A percentile compares a stretch with the other conserved stretches of the same genome.
These are phyloP conservation scores for Anastrepha obliqua DNA, from an alignment of 1,140 invertebrate species.

Conservation along the genomic window DNA sequence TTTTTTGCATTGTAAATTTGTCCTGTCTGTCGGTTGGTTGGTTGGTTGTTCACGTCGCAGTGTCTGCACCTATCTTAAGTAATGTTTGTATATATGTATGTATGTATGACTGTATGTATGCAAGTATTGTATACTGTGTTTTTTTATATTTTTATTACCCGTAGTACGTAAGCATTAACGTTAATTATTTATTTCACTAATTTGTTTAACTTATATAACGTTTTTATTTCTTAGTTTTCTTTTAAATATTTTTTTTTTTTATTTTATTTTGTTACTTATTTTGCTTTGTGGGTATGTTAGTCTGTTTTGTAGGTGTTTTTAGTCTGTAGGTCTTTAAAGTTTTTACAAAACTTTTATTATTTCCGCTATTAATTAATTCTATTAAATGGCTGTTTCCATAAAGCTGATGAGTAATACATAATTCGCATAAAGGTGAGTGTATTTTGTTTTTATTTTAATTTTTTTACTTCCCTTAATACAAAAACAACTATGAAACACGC, in stretches of 20 bases:
- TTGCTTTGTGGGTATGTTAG: constrained; percentile 7
- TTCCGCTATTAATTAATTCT: constrained; percentile 34
- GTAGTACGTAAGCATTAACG: constrained; percentile 52
- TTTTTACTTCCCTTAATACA: neutral
- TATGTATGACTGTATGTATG: neutral
- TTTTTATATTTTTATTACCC: constrained; percentile 37
- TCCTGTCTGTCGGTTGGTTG: neutral
- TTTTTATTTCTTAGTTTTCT: neutral
- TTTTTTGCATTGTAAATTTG: neutral
- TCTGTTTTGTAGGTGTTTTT: neutral
- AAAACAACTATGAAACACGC: constrained; percentile 6
- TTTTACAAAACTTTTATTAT: constrained; percentile 31
- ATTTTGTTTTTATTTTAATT: neutral
- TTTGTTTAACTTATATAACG: constrained; percentile 1
- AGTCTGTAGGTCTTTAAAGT: constrained; percentile 37
- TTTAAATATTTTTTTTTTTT: neutral
- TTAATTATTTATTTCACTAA: constrained; percentile 46
- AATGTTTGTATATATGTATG: neutral
- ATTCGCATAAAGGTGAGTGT: neutral
- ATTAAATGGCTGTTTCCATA: neutral
- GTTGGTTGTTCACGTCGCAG: neutral
- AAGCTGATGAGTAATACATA: neutral
- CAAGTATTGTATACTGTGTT: neutral
- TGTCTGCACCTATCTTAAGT: neutral
- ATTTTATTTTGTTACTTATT: neutral